phyloP scores from a whole-genome alignment of 2,888 invertebrate genomes.

The Boloria euphrosyne region DNA sequence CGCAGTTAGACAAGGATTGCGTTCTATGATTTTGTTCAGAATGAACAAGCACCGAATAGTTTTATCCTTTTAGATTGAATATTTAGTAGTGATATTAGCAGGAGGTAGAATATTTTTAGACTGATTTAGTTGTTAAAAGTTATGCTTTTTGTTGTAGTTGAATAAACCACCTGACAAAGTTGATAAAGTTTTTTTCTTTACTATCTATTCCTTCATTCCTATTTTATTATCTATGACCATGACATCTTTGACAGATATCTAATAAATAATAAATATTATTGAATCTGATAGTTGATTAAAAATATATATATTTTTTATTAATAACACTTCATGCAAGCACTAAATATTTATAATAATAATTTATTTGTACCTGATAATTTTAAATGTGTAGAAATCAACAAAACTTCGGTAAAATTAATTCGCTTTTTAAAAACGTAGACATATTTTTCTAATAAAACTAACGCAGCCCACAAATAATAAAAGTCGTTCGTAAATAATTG shows the following conservation, averaged over 20 bases:
- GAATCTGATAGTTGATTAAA: too few species aligned
- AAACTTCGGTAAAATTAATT: conserved; percentile 24
- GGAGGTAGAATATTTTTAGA: conserved; percentile 79
- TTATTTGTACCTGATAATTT: conserved; percentile 48
- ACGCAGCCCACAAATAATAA: too few species aligned
- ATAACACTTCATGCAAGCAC: conserved; percentile 20
- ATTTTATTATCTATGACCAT: background rate
- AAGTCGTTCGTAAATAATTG: too few species aligned
- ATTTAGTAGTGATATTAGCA: conserved; percentile 64
- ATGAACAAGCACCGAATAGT: conserved; percentile 48
- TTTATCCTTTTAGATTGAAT: conserved; percentile 68
- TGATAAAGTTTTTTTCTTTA: conserved; percentile 39
- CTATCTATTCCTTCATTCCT: background rate
- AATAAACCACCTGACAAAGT: conserved; percentile 75
- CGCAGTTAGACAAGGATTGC: background rate
- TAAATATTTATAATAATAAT: conserved; percentile 37
- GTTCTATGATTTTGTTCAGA: conserved; percentile 14
- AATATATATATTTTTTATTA: too few species aligned
- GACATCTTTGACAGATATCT: too few species aligned
- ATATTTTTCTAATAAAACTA: background rate
- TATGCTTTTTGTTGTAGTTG: conserved; percentile 82
- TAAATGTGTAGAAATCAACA: conserved; percentile 52
- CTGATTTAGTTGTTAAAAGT: conserved; percentile 81
- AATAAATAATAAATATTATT: too few species aligned
- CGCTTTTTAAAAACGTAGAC: background rate